Evolutionary conservation across 2,888 invertebrate genomes (phyloP).

Genomic region (Adela reaumurella): DNA sequence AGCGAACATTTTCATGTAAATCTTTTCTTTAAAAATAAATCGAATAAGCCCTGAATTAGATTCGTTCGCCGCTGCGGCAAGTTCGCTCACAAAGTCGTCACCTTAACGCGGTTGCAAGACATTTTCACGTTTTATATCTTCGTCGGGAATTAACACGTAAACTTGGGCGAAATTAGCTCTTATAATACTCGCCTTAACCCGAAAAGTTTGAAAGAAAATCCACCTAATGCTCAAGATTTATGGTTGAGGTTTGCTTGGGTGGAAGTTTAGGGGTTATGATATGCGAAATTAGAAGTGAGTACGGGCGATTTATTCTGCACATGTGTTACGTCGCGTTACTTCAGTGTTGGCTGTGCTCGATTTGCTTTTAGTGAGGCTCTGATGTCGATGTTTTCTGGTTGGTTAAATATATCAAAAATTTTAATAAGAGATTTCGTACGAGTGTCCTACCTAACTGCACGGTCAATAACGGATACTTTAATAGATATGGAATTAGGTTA

Average conservation of each 20-base stretch:
- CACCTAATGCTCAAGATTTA: not conserved
- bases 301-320: constrained; percentile 5
- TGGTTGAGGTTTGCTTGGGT: not conserved
- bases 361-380: constrained; percentile 2
- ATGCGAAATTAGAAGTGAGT: constrained; percentile 5
- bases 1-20: too few relatives aligned
- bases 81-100: not conserved
- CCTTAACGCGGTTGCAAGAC: not conserved
- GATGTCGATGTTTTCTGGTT: too few relatives aligned
- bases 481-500: too few relatives aligned
- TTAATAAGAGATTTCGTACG: too few relatives aligned
- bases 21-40: too few relatives aligned
- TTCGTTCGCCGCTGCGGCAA: too few relatives aligned
- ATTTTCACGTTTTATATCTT: not conserved
- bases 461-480: too few relatives aligned
- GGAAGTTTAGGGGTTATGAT: constrained; percentile 3
- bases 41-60: too few relatives aligned
- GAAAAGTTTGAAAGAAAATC: not conserved
- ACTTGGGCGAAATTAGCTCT: not conserved
- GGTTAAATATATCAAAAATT: too few relatives aligned
- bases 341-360: not conserved
- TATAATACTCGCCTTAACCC: not conserved
- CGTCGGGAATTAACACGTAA: not conserved
- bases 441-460: too few relatives aligned
- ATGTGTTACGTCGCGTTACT: constrained; percentile 2